phyloP scores from a whole-genome alignment of 2,888 invertebrate species.

The Antheraea assamensis region DNA sequence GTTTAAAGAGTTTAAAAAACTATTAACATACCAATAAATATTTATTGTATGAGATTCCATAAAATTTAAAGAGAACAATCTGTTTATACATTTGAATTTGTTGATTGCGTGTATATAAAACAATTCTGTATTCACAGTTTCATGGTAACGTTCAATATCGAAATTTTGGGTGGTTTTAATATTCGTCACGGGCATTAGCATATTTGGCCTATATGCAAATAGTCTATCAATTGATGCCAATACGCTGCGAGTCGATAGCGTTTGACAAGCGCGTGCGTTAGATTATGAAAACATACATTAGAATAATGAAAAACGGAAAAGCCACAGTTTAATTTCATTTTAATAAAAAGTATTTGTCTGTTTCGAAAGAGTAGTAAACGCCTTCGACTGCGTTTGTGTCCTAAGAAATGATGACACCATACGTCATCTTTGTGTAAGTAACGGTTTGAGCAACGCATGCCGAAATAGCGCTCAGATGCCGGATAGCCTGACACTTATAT shows the following conservation, averaged over 20 bases:
- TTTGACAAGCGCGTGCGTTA: slow-evolving; percentile 16
- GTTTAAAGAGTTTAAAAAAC: not conserved
- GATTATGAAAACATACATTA: slow-evolving; percentile 14
- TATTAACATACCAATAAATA: not conserved
- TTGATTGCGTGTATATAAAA: not conserved
- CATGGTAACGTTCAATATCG: slow-evolving; percentile 17
- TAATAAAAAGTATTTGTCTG: not conserved
- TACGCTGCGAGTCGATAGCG: slow-evolving; percentile 22
- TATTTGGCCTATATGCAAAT: slow-evolving; percentile 30
- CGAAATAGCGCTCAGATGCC: too few species aligned
- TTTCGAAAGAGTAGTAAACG: too few species aligned
- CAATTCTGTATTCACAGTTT: not conserved
- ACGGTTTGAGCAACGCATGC: too few species aligned
- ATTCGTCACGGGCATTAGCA: slow-evolving; percentile 25
- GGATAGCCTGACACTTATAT: too few species aligned
- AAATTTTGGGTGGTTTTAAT: slow-evolving; percentile 17
- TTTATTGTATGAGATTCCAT: not conserved
- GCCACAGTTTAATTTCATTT: not conserved
- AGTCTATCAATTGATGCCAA: slow-evolving; percentile 21
- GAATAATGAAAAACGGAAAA: not conserved
- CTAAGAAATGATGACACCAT: too few species aligned
- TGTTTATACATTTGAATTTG: not conserved
- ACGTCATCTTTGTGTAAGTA: too few species aligned
- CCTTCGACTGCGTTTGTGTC: too few species aligned
- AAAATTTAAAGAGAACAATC: not conserved